Percentiles rank a stretch among this genome's conserved stretches.
phyloP scores from a whole-genome alignment of 2,888 invertebrate genomes.

The Amphiduros pacificus region DNA sequence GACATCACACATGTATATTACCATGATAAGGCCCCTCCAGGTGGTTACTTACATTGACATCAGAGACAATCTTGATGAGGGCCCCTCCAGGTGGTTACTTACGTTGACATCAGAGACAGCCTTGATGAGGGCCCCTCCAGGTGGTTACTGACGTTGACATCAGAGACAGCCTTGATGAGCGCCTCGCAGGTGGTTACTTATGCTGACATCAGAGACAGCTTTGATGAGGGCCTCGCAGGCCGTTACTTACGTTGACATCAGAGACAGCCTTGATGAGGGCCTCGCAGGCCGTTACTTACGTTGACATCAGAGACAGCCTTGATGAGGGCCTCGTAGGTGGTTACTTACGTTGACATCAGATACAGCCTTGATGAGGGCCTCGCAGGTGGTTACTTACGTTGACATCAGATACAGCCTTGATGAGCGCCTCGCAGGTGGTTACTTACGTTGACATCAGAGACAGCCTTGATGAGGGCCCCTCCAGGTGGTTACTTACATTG shows the following conservation, averaged over 20 bases:
- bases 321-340: conserved; percentile 51
- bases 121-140: too few species aligned
- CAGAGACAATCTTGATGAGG: conserved; percentile 49
- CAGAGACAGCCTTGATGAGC: conserved; percentile 46
- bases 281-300: conserved; percentile 49
- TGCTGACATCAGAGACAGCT: too few species aligned
- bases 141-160: conserved; percentile 44
- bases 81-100: too few species aligned
- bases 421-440: conserved; percentile 53
- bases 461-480: too few species aligned
- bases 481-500: too few species aligned
- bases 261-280: conserved; percentile 49
- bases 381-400: conserved; percentile 49
- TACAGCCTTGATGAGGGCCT: conserved; percentile 52
- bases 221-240: too few species aligned
- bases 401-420: conserved; percentile 48
- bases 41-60: conserved; percentile 42
- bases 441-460: too few species aligned
- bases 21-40: neutral
- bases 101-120: too few species aligned
- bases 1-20: conserved; percentile 46
- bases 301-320: conserved; percentile 47
- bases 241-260: conserved; percentile 45
- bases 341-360: conserved; percentile 45
- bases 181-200: conserved; percentile 56